Conservation (phyloP, 23 tunicate species). For the Diplosoma virens region DNA sequence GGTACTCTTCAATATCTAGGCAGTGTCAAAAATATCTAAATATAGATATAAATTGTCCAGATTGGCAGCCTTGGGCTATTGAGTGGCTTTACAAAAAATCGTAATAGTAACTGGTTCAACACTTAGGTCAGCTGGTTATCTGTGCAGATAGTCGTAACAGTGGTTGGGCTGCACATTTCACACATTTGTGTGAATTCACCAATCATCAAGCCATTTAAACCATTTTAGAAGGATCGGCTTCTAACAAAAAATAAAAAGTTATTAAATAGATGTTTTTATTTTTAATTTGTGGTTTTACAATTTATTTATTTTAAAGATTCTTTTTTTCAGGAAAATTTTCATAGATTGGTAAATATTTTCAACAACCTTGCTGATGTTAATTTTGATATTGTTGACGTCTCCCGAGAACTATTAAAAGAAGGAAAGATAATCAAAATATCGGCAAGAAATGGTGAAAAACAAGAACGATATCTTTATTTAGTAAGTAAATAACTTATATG, state of each 20-base stretch:
- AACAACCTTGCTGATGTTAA: conserved; percentile 78
- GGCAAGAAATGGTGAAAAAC: conserved; percentile 92
- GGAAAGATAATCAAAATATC: conserved; percentile 94
- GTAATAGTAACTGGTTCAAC: too few relatives aligned
- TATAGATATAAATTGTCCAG: too few relatives aligned
- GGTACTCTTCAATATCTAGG: too few relatives aligned
- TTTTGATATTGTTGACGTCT: conserved; percentile 78
- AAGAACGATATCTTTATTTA: conserved; percentile 88
- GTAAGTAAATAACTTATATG: conserved; percentile 20
- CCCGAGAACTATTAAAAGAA: conserved; percentile 78
- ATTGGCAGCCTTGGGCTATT: too few relatives aligned
- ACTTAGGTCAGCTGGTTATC: conserved; percentile 72
- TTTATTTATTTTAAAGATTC: background rate
- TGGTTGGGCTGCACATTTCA: conserved; percentile 64
- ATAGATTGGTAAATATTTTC: conserved; percentile 73
- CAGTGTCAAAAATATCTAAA: too few relatives aligned
- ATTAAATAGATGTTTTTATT: background rate
- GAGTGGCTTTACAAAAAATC: too few relatives aligned
- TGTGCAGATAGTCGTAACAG: conserved; percentile 78
- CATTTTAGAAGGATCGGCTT: too few relatives aligned
- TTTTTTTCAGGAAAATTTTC: conserved; percentile 72
- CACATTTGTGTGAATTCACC: conserved; percentile 23
- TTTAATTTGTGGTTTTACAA: background rate
- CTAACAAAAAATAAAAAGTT: too few relatives aligned
- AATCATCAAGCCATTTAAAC: conserved; percentile 81